phyloP scores from a whole-genome alignment of 1,140 invertebrate genomes.

The Druon quercuslanigerum region DNA sequence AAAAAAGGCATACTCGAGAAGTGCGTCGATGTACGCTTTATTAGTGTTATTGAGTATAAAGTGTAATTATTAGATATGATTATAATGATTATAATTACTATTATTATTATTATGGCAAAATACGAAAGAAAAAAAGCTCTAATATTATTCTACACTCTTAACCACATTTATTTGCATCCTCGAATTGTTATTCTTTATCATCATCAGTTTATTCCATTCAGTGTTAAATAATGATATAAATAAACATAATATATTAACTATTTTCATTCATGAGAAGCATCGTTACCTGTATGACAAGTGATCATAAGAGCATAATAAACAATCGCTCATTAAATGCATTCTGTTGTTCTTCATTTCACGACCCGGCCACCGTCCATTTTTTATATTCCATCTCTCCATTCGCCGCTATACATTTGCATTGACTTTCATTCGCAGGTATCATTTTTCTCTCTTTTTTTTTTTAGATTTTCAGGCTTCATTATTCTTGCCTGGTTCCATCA shows the following conservation, averaged over 20 bases:
- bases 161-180: constrained; percentile 74
- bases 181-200: constrained; percentile 75
- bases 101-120: constrained; percentile 60
- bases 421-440: constrained; percentile 21
- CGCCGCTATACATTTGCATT: constrained; percentile 42
- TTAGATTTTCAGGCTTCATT: not conserved
- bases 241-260: constrained; percentile 76
- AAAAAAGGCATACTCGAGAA: constrained; percentile 46
- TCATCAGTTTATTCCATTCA: constrained; percentile 74
- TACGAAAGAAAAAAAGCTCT: constrained; percentile 60
- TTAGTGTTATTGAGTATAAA: constrained; percentile 29
- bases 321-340: constrained; percentile 78
- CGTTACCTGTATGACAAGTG: constrained; percentile 77
- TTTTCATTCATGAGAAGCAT: constrained; percentile 77
- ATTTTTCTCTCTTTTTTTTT: not conserved
- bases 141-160: constrained; percentile 70
- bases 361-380: constrained; percentile 70
- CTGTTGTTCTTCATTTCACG: constrained; percentile 77
- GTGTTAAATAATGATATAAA: constrained; percentile 76
- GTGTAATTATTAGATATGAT: constrained; percentile 28
- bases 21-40: constrained; percentile 47
- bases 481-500: not conserved
- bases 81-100: constrained; percentile 8
- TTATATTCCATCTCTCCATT: constrained; percentile 62
- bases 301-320: constrained; percentile 78